Conservation (phyloP, 2,113 vertebrate genomes). For the Columba janthina region DNA sequence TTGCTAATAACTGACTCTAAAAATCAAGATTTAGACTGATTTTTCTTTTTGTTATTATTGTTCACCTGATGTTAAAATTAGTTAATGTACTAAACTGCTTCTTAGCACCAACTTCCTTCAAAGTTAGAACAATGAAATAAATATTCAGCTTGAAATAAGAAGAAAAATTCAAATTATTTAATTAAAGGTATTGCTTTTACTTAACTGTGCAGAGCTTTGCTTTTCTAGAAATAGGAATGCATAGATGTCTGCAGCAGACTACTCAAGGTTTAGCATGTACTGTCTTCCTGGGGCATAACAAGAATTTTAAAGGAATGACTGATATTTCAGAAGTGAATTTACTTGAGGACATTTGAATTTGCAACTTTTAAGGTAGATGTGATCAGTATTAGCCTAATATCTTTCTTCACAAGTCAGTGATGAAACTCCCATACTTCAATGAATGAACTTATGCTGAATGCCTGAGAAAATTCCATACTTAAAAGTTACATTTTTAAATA, state of each 20-base stretch:
- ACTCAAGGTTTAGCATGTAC: neutral
- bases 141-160: neutral
- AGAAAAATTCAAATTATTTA: neutral
- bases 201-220: neutral
- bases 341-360: neutral
- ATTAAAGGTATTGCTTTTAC: neutral
- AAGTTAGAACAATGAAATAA: constrained; percentile 12
- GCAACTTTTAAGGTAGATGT: neutral
- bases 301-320: neutral
- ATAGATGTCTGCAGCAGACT: neutral
- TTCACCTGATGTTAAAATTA: constrained; percentile 15
- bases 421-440: neutral
- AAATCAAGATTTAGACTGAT: neutral
- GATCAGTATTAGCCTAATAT: neutral
- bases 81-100: constrained; percentile 42
- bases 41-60: neutral
- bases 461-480: neutral
- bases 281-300: neutral
- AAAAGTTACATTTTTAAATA: neutral
- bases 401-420: neutral
- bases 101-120: neutral
- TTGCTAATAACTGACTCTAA: constrained; percentile 50
- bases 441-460: neutral
- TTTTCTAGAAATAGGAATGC: neutral
- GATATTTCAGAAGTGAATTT: neutral